These are phyloP conservation scores for Aleiodes leptofemur DNA, from an alignment of 2,888 invertebrate species.

Conservation along the genomic window DNA sequence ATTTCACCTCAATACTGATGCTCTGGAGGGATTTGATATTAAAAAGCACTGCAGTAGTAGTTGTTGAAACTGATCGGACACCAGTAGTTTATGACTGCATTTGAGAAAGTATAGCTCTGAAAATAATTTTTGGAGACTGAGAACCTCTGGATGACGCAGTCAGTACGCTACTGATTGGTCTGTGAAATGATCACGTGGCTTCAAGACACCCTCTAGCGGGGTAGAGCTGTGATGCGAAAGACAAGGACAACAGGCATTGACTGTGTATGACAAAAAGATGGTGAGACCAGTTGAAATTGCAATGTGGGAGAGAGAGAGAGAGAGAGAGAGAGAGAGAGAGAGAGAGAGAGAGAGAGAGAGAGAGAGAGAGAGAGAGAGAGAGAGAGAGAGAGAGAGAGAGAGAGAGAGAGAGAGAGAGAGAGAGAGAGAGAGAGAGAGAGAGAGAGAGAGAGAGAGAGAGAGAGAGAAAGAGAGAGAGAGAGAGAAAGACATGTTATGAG, in stretches of 20 bases:
- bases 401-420: slow-evolving; percentile 26
- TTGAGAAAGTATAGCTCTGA: background rate
- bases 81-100: background rate
- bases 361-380: slow-evolving; percentile 25
- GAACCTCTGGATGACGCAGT: slow-evolving; percentile 70
- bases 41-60: background rate
- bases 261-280: background rate
- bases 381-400: slow-evolving; percentile 28
- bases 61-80: background rate
- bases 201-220: slow-evolving; percentile 54
- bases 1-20: background rate
- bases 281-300: slow-evolving; percentile 1
- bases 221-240: slow-evolving; percentile 51
- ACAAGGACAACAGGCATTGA: background rate
- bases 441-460: slow-evolving; percentile 28
- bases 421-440: slow-evolving; percentile 28
- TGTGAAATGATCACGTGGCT: slow-evolving; percentile 68
- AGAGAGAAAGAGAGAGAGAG: too few relatives aligned
- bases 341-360: slow-evolving; percentile 25
- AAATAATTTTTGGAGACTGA: slow-evolving; percentile 55
- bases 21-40: background rate
- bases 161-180: slow-evolving; percentile 65
- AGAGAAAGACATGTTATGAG: slow-evolving; percentile 31
- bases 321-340: slow-evolving; percentile 29
- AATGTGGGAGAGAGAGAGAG: slow-evolving; percentile 24